phyloP scores from a whole-genome alignment of 2,888 invertebrate species.

The Creontiades dilutus region DNA sequence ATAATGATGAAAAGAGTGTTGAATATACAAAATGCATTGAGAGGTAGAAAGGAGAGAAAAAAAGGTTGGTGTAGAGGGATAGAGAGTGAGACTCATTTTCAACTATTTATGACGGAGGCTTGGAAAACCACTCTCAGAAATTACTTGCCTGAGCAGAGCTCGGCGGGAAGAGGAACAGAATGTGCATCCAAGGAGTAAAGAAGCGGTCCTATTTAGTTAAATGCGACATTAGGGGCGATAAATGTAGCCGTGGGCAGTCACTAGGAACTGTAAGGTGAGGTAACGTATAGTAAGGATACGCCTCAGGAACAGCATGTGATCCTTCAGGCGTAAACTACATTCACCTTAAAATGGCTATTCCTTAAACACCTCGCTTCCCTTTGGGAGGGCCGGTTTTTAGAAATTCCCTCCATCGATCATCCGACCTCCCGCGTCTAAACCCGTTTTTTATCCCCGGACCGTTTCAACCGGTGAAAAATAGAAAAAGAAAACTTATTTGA shows the following conservation, averaged over 20 bases:
- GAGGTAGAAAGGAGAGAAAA: not conserved
- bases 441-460: constrained; percentile 28
- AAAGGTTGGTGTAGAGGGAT: not conserved
- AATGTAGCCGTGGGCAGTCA: constrained; percentile 54
- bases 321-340: constrained; percentile 62
- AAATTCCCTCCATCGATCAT: constrained; percentile 47
- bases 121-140: constrained; percentile 55
- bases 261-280: constrained; percentile 31
- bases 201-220: constrained; percentile 50
- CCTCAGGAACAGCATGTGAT: constrained; percentile 60
- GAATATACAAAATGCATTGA: constrained; percentile 7
- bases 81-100: constrained; percentile 55
- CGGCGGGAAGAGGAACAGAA: not conserved
- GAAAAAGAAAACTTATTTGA: constrained; percentile 48
- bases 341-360: constrained; percentile 49
- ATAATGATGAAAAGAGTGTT: not conserved
- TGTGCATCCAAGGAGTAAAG: constrained; percentile 57
- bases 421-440: constrained; percentile 15
- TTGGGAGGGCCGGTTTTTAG: constrained; percentile 34
- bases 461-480: constrained; percentile 40
- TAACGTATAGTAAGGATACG: constrained; percentile 45
- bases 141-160: constrained; percentile 53
- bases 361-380: constrained; percentile 51
- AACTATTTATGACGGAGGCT: constrained; percentile 47
- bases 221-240: constrained; percentile 54